phyloP scores from a whole-genome alignment of 2,888 invertebrate genomes.

The Homarus gammarus region DNA sequence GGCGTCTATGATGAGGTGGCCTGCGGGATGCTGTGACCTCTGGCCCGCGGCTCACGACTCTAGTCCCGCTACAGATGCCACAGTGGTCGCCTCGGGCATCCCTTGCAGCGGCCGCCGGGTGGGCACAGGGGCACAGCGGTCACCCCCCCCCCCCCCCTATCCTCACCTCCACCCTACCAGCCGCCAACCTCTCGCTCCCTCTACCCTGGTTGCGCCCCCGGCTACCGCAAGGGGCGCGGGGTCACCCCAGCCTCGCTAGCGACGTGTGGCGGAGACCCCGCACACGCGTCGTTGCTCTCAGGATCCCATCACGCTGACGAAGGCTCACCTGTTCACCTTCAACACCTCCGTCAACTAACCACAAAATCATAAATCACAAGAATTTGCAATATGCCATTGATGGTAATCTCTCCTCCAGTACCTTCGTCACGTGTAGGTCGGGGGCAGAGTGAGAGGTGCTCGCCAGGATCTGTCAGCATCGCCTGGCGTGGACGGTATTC shows the following conservation, averaged over 20 bases:
- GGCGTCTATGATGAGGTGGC: conserved; percentile 20
- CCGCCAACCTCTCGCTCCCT: conserved; percentile 30
- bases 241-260: conserved; percentile 55
- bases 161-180: conserved; percentile 14
- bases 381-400: too few relatives aligned
- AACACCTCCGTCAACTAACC: too few relatives aligned
- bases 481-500: too few relatives aligned
- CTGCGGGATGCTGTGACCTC: conserved; percentile 53
- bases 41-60: conserved; percentile 55
- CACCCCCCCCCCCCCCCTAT: conserved; percentile 20
- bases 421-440: too few relatives aligned
- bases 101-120: conserved; percentile 57
- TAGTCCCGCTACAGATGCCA: conserved; percentile 58
- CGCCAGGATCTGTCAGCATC: too few relatives aligned
- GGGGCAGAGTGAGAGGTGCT: too few relatives aligned
- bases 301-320: neutral
- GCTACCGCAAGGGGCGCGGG: conserved; percentile 58
- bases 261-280: conserved; percentile 63
- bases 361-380: too few relatives aligned
- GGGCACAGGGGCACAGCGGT: conserved; percentile 48
- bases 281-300: conserved; percentile 60
- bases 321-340: too few relatives aligned
- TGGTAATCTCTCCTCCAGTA: too few relatives aligned
- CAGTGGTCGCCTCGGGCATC: conserved; percentile 43
- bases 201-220: conserved; percentile 39